phyloP scores from a whole-genome alignment of 1,140 invertebrate genomes.

The Leptinotarsa defecta region DNA sequence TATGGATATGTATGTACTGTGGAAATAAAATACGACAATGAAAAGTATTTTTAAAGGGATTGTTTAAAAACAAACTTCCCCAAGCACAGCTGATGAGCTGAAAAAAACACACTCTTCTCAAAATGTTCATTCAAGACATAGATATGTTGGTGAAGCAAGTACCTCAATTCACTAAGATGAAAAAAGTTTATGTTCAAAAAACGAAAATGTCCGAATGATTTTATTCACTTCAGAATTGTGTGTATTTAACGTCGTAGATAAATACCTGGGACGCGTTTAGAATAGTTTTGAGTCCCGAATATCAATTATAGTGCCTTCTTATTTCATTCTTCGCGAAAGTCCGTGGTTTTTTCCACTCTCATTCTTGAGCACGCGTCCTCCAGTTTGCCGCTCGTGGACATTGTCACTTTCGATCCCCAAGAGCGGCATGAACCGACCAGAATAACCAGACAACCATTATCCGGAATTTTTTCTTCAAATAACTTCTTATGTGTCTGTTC shows the following conservation, averaged over 20 bases:
- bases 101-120: no score
- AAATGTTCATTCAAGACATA: no score
- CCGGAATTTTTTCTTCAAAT: constrained; percentile 41
- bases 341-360: constrained; percentile 7
- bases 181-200: no score
- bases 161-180: no score
- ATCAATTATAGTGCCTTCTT: constrained; percentile 21
- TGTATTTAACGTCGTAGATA: constrained; percentile 9
- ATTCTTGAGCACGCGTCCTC: constrained; percentile 21
- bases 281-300: constrained; percentile 22
- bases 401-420: constrained; percentile 33
- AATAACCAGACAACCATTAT: constrained; percentile 46
- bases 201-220: no score
- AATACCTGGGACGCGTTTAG: not conserved
- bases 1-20: no score
- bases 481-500: constrained; percentile 44
- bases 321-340: constrained; percentile 25
- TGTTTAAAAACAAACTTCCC: no score
- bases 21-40: no score
- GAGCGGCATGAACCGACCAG: constrained; percentile 32
- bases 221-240: no score
- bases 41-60: no score
- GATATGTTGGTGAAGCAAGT: no score
- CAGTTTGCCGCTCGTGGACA: constrained; percentile 30
- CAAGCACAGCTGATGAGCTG: no score